Evolutionary conservation across 2,888 invertebrate genomes (phyloP), one percentile per base, ranked within the genome.

Genomic region (Neocrepidodera transversa): DNA sequence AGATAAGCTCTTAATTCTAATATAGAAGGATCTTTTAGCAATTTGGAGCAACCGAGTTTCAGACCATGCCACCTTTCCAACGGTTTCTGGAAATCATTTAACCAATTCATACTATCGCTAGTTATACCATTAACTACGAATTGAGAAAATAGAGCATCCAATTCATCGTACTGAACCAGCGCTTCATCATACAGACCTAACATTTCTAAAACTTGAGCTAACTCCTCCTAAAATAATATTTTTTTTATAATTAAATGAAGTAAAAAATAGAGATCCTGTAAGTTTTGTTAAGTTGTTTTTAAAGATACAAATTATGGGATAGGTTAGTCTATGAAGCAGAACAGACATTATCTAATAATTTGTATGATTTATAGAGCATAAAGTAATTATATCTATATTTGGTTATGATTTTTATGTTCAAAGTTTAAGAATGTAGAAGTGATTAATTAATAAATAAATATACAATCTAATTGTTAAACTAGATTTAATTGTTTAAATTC

Each of bases 61-160:
- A 96, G 86, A 1, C 95, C 95, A 71, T 91, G 89, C 90, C 95
- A 95, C 42, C 87, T 85, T 52, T 89, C 90, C 43, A 95, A 84
- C 0, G 92, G 88, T 67, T 85, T 86, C 74, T 90, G 89, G 76
- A 96, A 95, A 30, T 87, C 86, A 58, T 85, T 85, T 67, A 97
- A 81, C 96, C 96, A 97, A 58, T 63, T 73, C 55, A 93, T 92
- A 74, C 89, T 88, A 73, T 93, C 94, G 62, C 93, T 91, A 65
- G 92, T 86, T 74, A 92, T 91, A n/a, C 94, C 92, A 17, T 68
- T 68, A 67, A 95, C 88, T 54, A 97, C 90, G 81, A 96, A 97
- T 82, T 97, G 97, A 1, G 96, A 95, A 79, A 97, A 96, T 68
- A 97, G 85, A 48, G 96, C 97, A 82, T 97, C 97, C 74, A 98